These are phyloP conservation scores for Steinernema feltiae DNA, from an alignment of 1,140 invertebrate genomes.

Conservation along the genomic window DNA sequence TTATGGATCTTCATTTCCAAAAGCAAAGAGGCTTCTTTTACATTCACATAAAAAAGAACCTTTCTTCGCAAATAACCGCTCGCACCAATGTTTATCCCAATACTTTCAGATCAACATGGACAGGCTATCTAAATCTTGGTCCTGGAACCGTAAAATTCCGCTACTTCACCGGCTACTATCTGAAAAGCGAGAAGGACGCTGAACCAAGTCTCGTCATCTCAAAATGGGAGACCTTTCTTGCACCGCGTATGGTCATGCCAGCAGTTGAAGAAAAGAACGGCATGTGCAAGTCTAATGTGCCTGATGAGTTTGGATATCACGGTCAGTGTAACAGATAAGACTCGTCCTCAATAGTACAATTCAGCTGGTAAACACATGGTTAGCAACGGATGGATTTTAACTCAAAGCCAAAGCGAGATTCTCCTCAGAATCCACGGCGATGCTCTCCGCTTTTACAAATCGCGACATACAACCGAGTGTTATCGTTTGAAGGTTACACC, in stretches of 20 bases:
- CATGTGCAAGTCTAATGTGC: slow-evolving; percentile 48
- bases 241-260: slow-evolving; percentile 47
- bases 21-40: too few relatives aligned
- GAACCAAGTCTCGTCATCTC: slow-evolving; percentile 44
- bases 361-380: slow-evolving; percentile 47
- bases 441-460: slow-evolving; percentile 55
- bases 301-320: slow-evolving; percentile 56
- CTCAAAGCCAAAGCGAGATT: slow-evolving; percentile 51
- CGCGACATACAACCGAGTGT: slow-evolving; percentile 33
- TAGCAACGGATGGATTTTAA: slow-evolving; percentile 51
- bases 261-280: slow-evolving; percentile 45
- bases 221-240: slow-evolving; percentile 53
- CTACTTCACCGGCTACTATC: slow-evolving; percentile 55
- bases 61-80: too few relatives aligned
- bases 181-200: slow-evolving; percentile 37
- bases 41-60: too few relatives aligned
- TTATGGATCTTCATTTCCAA: too few relatives aligned
- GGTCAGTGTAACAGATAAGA: slow-evolving; percentile 35
- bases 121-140: slow-evolving; percentile 20
- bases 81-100: too few relatives aligned
- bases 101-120: slow-evolving; percentile 34
- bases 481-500: slow-evolving; percentile 50
- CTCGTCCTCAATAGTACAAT: too few relatives aligned
- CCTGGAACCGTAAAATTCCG: slow-evolving; percentile 51
- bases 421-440: slow-evolving; percentile 45